A percentile compares a stretch with the other conserved stretches of the same genome.
Evolutionary conservation across 1,140 invertebrate species (phyloP).

Genomic region (Propsilocerus akamusi): DNA sequence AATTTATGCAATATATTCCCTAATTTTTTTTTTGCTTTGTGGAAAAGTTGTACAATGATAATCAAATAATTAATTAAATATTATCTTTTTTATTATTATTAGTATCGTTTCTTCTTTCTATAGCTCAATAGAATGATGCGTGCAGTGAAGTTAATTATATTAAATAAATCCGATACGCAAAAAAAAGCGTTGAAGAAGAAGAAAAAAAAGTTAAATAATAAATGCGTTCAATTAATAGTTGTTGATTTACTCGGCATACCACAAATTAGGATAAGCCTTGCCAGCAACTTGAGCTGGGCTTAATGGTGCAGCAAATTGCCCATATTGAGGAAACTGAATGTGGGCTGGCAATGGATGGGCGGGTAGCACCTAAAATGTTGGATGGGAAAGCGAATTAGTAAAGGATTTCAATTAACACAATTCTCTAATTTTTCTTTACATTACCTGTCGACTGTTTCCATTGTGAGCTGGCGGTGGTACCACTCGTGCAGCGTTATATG

Average conservation of each 20-base stretch:
- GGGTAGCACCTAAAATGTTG: slow-evolving; percentile 23
- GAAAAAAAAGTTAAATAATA: background rate
- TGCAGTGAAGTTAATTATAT: background rate
- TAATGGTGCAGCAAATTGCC: slow-evolving; percentile 37
- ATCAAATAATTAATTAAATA: background rate
- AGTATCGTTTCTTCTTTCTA: no score
- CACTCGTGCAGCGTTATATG: slow-evolving; percentile 35
- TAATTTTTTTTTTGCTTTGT: no score
- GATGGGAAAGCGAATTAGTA: background rate
- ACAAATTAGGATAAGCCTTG: slow-evolving; percentile 46
- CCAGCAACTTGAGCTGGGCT: slow-evolving; percentile 43
- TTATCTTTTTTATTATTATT: background rate
- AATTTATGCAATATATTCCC: no score
- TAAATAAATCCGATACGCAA: background rate
- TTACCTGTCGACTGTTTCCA: slow-evolving; percentile 55
- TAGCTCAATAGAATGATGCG: no score
- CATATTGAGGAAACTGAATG: slow-evolving; percentile 52
- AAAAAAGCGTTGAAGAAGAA: background rate
- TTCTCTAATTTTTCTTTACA: background rate
- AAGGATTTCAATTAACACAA: background rate
- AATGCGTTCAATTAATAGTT: background rate
- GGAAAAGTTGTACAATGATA: no score
- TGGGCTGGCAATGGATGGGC: slow-evolving; percentile 69
- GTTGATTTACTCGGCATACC: slow-evolving; percentile 46
- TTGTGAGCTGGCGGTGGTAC: slow-evolving; percentile 70